Base-by-base conservation (phyloP, 1,140 invertebrate genomes). In the Scaptomyza pallida region DNA sequence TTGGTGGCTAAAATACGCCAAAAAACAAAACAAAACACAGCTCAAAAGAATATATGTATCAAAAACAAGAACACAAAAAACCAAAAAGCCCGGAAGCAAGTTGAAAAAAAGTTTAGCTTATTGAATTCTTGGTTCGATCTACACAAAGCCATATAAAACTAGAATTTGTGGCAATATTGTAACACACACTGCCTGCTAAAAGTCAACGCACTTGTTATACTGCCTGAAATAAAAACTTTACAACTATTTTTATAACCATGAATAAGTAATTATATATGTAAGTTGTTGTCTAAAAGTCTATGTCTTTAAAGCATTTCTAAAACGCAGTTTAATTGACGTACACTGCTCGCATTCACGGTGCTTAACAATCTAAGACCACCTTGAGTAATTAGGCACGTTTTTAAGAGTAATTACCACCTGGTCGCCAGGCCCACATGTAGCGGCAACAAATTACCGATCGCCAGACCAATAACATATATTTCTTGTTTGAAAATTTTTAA, bases 351-450 rank as follows among this genome's bases (percentile, higher is more conserved):
- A 16, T 5, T 6, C 35, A 71, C 33, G 71, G 54, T 72, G 3
- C 10, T 5, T 37, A 54, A 40, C 23, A 59, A 48, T 30, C 55
- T 35, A 43, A 30, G 37, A 9, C 51, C 56, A 60, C 45, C 50
- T 62, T 61, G 64, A 75, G 82, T 86, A 88, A 88, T 88, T 88
- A 88, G 75, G 69, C 82, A 82, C 82, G 78, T 82, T 82, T 88
- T 75, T 82, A 48, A 80, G 54, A 59, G 44, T 79, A 88, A 88
- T 88, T 88, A 82, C 82, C 82, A 88, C 82, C 82, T 88, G 82
- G 82, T 78, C 41, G 72, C 33, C 64, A 37, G 23, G 56, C 60
- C 61, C 60, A 55, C 44, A 56, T 63, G 75, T 68, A 63, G 44
- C 63, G 35, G 17, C 5, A 43, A 73, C 60, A 61, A 72, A 45